Conservation (phyloP, 92 coral and sea anemone species). For the Parazoanthus atlanticus region DNA sequence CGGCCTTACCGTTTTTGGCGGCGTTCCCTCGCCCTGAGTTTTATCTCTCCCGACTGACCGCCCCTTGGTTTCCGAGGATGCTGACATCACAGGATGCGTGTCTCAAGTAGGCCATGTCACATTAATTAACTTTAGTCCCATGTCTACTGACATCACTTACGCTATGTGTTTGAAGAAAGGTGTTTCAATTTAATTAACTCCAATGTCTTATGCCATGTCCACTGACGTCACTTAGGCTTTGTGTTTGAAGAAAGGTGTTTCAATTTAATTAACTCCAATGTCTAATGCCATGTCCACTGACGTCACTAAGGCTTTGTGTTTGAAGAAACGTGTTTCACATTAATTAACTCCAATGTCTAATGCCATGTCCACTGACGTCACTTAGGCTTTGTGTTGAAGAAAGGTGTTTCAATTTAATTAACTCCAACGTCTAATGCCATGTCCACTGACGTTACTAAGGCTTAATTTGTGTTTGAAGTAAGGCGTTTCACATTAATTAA, state of each 20-base stretch:
- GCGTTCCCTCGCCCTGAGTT: too few species aligned
- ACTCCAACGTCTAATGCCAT: too few species aligned
- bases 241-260: neutral
- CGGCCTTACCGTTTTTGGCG: too few species aligned
- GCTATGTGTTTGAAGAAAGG: neutral
- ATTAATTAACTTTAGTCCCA: neutral
- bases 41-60: too few species aligned
- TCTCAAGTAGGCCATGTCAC: neutral
- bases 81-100: neutral
- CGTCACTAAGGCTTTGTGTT: conserved; percentile 5
- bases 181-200: too few species aligned
- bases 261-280: neutral
- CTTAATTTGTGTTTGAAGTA: neutral
- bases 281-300: neutral
- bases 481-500: neutral
- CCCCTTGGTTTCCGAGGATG: too few species aligned
- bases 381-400: conserved; percentile 5
- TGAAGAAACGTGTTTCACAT: neutral
- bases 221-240: neutral
- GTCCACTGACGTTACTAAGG: neutral
- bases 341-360: too few species aligned
- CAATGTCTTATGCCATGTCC: neutral
- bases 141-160: neutral
- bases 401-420: too few species aligned
- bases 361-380: neutral